A percentile compares a stretch with the other conserved stretches of the same genome.
These are phyloP conservation scores for Sebastes hubbsi DNA, from an alignment of 2,797 vertebrate species.

Conservation along the genomic window DNA sequence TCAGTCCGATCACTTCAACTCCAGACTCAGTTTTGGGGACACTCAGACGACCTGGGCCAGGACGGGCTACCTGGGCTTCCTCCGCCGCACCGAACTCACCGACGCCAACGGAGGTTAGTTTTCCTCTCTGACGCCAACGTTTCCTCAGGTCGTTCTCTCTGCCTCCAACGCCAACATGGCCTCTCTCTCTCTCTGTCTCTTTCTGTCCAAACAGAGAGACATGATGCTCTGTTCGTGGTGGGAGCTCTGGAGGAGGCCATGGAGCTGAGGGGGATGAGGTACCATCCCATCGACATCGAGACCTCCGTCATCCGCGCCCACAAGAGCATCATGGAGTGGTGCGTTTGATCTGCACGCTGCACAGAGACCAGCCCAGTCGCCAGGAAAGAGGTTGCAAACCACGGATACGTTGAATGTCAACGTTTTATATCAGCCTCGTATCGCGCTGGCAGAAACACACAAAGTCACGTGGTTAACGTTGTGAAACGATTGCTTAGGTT, in stretches of 20 bases:
- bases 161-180: rapidly evolving
- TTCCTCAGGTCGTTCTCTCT: rapidly evolving
- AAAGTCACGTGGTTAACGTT: background rate
- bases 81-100: conserved; percentile 95
- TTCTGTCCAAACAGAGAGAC: conserved; percentile 84
- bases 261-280: conserved; percentile 97
- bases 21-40: conserved; percentile 95
- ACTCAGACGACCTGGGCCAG: conserved; percentile 96
- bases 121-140: rapidly evolving
- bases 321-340: conserved; percentile 99
- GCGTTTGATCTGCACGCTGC: background rate
- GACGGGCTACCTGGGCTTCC: conserved; percentile 97
- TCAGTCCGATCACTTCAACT: conserved; percentile 97
- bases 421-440: too few relatives aligned
- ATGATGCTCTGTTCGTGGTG: conserved; percentile 96
- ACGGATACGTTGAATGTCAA: too few relatives aligned
- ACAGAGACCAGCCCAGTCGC: background rate
- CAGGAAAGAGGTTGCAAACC: rapidly evolving
- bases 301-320: conserved; percentile 97
- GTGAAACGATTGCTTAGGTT: background rate
- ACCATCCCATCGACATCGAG: conserved; percentile 98
- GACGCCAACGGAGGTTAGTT: conserved; percentile 93
- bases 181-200: background rate
- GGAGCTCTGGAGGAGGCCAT: conserved; percentile 97
- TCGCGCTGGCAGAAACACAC: too few relatives aligned